phyloP scores from a whole-genome alignment of 2,888 invertebrate species.

The Morpho achilles region DNA sequence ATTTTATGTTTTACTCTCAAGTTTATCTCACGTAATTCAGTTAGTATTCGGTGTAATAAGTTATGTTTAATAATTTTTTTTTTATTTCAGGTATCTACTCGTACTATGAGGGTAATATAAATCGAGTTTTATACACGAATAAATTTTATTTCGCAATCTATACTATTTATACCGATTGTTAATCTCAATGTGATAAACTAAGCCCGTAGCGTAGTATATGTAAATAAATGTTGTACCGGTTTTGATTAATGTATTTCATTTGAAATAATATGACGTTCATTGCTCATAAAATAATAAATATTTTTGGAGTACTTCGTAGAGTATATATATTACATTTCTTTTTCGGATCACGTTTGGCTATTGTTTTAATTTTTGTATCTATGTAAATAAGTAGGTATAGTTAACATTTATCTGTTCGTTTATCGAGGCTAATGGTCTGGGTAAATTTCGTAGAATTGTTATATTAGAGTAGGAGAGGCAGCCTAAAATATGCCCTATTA shows the following conservation, averaged over 20 bases:
- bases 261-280: slow-evolving; percentile 13
- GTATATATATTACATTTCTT: slow-evolving; percentile 9
- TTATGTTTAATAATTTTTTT: not conserved
- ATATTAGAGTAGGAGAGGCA: no score
- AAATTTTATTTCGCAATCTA: slow-evolving; percentile 22
- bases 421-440: slow-evolving; percentile 4
- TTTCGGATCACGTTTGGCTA: not conserved
- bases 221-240: slow-evolving; percentile 50
- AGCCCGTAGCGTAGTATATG: slow-evolving; percentile 37
- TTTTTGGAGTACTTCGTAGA: slow-evolving; percentile 10
- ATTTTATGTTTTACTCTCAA: no score
- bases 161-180: slow-evolving; percentile 29
- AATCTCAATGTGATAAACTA: slow-evolving; percentile 55
- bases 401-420: not conserved
- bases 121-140: slow-evolving; percentile 16
- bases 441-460: slow-evolving; percentile 1
- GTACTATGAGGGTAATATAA: slow-evolving; percentile 18
- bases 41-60: not conserved
- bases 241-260: slow-evolving; percentile 29
- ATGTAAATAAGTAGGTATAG: slow-evolving; percentile 8
- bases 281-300: slow-evolving; percentile 25
- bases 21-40: no score
- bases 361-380: slow-evolving; percentile 9
- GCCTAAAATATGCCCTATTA: no score
- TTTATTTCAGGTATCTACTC: slow-evolving; percentile 29